phyloP scores from a whole-genome alignment of 1,140 invertebrate genomes.

The Drosophila sturtevanti region DNA sequence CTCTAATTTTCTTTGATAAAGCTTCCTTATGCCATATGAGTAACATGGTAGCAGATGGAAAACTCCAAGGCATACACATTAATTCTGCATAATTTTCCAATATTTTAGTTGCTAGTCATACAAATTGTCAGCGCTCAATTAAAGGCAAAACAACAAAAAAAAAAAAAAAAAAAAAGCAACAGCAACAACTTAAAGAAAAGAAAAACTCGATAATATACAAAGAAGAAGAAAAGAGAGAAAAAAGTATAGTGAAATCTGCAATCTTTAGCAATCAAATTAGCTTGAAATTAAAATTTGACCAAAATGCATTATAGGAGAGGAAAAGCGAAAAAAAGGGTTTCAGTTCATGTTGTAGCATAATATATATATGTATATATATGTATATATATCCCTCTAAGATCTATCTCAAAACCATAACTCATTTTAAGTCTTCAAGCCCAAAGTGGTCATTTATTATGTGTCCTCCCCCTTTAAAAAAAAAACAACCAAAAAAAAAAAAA shows the following conservation, averaged over 20 bases:
- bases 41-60: slow-evolving; percentile 64
- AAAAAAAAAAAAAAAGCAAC: slow-evolving; percentile 26
- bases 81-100: slow-evolving; percentile 74
- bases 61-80: slow-evolving; percentile 46
- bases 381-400: slow-evolving; percentile 1
- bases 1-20: slow-evolving; percentile 76
- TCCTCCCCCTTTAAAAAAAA: background rate
- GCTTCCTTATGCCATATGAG: slow-evolving; percentile 19
- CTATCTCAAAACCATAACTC: slow-evolving; percentile 52
- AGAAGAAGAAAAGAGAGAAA: no score
- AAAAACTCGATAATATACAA: background rate
- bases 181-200: no score
- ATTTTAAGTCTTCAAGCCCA: slow-evolving; percentile 45
- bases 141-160: slow-evolving; percentile 37
- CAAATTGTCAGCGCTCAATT: slow-evolving; percentile 73
- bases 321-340: slow-evolving; percentile 70
- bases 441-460: slow-evolving; percentile 71
- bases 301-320: no score
- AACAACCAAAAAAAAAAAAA: background rate
- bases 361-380: slow-evolving; percentile 24
- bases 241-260: background rate
- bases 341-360: slow-evolving; percentile 62
- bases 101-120: slow-evolving; percentile 63
- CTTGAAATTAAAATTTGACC: slow-evolving; percentile 37
- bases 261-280: slow-evolving; percentile 14